Percentiles rank a stretch among this genome's conserved stretches.
Conservation (phyloP, 2,888 invertebrate species). For the Cryptocheilus praepositus region DNA sequence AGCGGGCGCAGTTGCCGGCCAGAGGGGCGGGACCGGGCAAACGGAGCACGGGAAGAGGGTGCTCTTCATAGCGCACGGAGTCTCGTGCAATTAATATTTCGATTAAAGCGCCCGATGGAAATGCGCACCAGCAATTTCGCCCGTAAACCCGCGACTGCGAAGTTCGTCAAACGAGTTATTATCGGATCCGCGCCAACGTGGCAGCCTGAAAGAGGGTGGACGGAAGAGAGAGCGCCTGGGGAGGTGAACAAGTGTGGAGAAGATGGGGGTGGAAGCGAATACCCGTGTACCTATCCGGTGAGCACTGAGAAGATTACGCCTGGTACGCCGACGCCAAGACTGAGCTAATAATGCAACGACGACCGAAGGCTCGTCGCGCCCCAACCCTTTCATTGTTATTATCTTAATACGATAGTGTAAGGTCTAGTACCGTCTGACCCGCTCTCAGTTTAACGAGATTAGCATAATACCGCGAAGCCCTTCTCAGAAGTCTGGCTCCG, state of each 20-base stretch:
- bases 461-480: constrained; percentile 71
- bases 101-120: constrained; percentile 25
- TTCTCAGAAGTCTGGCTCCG: constrained; percentile 60
- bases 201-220: neutral
- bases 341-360: constrained; percentile 53
- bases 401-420: constrained; percentile 67
- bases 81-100: constrained; percentile 30
- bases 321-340: constrained; percentile 22
- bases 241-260: neutral
- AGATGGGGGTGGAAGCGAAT: constrained; percentile 21
- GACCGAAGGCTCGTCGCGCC: constrained; percentile 43
- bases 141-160: constrained; percentile 21
- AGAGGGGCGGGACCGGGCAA: neutral
- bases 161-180: constrained; percentile 43
- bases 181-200: constrained; percentile 26
- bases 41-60: neutral
- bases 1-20: neutral
- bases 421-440: constrained; percentile 68
- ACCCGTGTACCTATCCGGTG: constrained; percentile 40
- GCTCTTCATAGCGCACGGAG: neutral
- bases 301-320: constrained; percentile 51
- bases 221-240: neutral
- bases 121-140: constrained; percentile 25
- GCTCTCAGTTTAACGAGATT: constrained; percentile 70
- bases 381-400: constrained; percentile 64